A percentile compares a stretch with the other conserved stretches of the same genome.
Conservation (phyloP, 1,140 invertebrate genomes). For the Pseudomyrmex dendroicus region DNA sequence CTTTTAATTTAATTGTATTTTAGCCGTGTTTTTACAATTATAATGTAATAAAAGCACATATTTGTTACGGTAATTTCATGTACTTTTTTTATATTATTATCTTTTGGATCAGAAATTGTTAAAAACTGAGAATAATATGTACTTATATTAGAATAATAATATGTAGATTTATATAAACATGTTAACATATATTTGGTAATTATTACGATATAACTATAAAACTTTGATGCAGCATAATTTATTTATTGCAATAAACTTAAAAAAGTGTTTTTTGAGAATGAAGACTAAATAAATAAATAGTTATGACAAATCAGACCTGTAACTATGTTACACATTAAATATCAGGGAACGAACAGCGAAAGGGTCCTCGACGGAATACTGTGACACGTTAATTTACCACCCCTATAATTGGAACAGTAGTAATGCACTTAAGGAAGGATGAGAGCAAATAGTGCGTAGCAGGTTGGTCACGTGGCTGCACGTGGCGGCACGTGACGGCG, state of each 20-base stretch:
- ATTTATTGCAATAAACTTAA: slow-evolving; percentile 12
- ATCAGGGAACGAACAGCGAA: slow-evolving; percentile 43
- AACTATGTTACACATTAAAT: slow-evolving; percentile 32
- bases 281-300: background rate
- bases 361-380: slow-evolving; percentile 52
- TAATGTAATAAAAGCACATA: slow-evolving; percentile 7
- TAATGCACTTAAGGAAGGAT: slow-evolving; percentile 75
- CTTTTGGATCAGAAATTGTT: background rate
- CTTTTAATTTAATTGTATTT: slow-evolving; percentile 51
- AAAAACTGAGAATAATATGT: slow-evolving; percentile 21
- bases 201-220: background rate
- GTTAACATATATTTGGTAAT: background rate
- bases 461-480: slow-evolving; percentile 79
- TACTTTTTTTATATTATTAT: background rate
- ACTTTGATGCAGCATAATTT: too few species aligned
- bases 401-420: slow-evolving; percentile 72
- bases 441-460: slow-evolving; percentile 74
- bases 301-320: slow-evolving; percentile 54
- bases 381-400: slow-evolving; percentile 70
- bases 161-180: slow-evolving; percentile 13
- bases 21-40: slow-evolving; percentile 10
- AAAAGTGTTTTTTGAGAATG: background rate
- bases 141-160: too few species aligned
- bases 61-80: slow-evolving; percentile 35
- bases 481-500: slow-evolving; percentile 81